phyloP scores from a whole-genome alignment of 2,113 vertebrate species.

The Chionomys nivalis region DNA sequence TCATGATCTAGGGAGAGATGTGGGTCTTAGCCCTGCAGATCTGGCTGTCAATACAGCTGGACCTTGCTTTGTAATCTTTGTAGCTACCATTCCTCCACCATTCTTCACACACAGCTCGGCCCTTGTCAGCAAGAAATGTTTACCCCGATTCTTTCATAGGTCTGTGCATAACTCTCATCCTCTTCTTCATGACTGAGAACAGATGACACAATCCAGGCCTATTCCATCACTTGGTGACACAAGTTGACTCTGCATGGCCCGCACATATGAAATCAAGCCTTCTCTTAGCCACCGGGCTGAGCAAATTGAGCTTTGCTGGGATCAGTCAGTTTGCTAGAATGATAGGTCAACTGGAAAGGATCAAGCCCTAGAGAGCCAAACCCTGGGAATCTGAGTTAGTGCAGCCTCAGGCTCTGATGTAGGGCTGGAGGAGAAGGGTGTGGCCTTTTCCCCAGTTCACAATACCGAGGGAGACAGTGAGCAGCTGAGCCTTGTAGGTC shows the following conservation, averaged over 20 bases:
- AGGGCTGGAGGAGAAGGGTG: neutral
- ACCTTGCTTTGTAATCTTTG: neutral
- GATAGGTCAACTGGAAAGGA: neutral
- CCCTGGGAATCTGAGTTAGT: neutral
- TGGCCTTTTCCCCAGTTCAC: neutral
- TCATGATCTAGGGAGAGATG: neutral
- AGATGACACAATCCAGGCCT: neutral
- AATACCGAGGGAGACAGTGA: neutral
- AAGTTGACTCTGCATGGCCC: neutral
- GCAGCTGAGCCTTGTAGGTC: neutral
- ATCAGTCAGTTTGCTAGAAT: neutral
- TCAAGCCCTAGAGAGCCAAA: neutral
- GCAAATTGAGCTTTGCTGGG: conserved; percentile 40
- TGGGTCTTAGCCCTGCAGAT: neutral
- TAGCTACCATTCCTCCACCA: neutral
- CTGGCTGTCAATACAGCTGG: neutral
- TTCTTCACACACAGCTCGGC: neutral
- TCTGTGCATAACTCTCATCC: neutral
- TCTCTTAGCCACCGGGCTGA: neutral
- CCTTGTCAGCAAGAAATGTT: neutral
- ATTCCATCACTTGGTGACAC: neutral
- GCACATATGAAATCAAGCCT: neutral
- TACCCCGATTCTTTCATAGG: neutral
- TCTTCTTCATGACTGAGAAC: neutral
- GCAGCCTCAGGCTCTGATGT: neutral